Evolutionary conservation across 2,113 vertebrate species (phyloP).

Genomic region (Muntiacus muntjak): DNA sequence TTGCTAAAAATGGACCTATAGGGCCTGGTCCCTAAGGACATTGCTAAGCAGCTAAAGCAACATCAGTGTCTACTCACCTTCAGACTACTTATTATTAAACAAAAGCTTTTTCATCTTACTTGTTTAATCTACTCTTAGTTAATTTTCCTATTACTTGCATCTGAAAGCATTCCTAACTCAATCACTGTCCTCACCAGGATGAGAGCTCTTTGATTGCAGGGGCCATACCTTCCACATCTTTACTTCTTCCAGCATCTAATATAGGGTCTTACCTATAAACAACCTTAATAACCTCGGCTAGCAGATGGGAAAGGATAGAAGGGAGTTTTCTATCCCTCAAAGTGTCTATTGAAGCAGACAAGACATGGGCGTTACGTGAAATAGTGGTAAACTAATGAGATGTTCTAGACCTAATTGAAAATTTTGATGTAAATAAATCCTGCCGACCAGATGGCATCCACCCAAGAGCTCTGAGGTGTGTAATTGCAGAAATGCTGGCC

Average conservation of each 20-base stretch:
- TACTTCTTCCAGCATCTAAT: neutral
- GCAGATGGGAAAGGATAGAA: neutral
- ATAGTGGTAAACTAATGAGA: neutral
- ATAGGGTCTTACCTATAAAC: neutral
- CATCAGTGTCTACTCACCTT: neutral
- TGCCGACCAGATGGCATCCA: neutral
- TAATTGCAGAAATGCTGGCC: neutral
- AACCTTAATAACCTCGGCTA: neutral
- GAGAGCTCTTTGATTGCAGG: neutral
- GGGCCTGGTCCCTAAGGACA: neutral
- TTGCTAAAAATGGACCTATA: neutral
- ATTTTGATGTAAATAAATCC: conserved; percentile 23
- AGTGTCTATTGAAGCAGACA: neutral
- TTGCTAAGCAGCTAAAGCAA: neutral
- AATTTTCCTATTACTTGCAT: neutral
- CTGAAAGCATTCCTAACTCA: neutral
- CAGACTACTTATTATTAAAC: neutral
- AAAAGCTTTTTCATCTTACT: neutral
- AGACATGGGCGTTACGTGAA: neutral
- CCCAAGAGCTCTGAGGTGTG: neutral
- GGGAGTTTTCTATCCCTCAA: neutral
- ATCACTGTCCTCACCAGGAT: neutral
- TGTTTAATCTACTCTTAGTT: neutral
- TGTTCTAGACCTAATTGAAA: neutral
- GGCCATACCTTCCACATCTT: neutral